Evolutionary conservation across 1,140 invertebrate species (phyloP), one percentile per base, ranked within the genome.

Genomic region (Trichomalopsis sarcophagae): DNA sequence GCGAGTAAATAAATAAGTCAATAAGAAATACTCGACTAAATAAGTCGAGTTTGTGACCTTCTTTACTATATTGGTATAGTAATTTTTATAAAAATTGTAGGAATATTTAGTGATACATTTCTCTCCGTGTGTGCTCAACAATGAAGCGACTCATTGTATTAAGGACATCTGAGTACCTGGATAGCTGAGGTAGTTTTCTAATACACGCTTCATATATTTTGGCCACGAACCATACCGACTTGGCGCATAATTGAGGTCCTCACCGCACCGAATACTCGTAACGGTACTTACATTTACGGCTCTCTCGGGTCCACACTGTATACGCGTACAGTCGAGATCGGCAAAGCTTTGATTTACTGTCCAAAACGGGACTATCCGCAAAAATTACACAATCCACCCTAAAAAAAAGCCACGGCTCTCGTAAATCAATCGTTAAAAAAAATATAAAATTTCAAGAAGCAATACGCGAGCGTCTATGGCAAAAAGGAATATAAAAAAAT

Each of bases 231-330:
- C 47, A 21, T 44, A 3, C 36, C 23, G 40, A 76, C n/a, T 47
- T 27, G 27, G 27, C 74, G 55, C 47, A 75, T 76, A 76, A 76
- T 76, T 76, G 74, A 47, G 36, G 27, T 76, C 40, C 40, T 44
- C 40, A 76, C 74, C 23, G 17, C 36, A 10, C 36, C 74, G 44
- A 76, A 76, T 76, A n/a, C 55, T 4, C 23, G 10, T 76, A 44
- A 76, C 44, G 47, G 23, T 36, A 44, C 17, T 47, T 11, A 76
- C 40, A 23, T 40, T 76, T 76, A 44, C 74, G 23, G 21, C 40
- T 76, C 36, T 17, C 17, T 17, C 73, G 11, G 9, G 74, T 40
- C n/a, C 10, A 74, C 40, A 50, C 11, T 50, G 11, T 50, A 50
- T 17, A 17, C 2, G 14, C 21, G 21, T n/a, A 21, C 6, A 62